Conservation (phyloP, 2,888 invertebrate genomes). For the Vesta saturnalis region DNA sequence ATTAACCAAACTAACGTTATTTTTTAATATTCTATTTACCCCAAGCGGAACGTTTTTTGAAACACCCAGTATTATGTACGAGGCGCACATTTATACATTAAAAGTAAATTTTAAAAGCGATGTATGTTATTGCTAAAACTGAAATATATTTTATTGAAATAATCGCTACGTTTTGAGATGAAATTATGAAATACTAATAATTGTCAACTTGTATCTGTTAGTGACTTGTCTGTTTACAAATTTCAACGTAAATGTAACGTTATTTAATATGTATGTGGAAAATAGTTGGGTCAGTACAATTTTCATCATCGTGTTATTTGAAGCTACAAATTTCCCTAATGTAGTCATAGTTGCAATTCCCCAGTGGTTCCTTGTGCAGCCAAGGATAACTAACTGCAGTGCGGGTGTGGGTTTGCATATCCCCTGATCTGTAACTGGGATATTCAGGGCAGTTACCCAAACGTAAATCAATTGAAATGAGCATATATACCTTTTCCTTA, state of each 20-base stretch:
- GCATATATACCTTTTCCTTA: neutral
- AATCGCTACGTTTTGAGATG: no score
- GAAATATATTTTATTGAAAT: no score
- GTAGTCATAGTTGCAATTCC: constrained; percentile 42
- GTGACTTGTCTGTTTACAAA: no score
- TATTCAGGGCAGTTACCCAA: constrained; percentile 29
- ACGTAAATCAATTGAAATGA: constrained; percentile 33
- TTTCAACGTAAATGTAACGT: neutral
- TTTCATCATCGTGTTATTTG: constrained; percentile 30
- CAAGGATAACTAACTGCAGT: constrained; percentile 44
- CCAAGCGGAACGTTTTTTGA: no score
- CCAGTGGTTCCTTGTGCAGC: constrained; percentile 40
- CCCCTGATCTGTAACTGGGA: constrained; percentile 37
- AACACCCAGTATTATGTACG: no score
- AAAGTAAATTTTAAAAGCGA: no score
- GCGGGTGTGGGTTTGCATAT: constrained; percentile 37
- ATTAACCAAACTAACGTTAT: no score
- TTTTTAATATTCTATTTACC: no score
- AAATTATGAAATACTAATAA: no score
- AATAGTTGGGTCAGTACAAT: constrained; percentile 27
- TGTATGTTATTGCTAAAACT: no score
- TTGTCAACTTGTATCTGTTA: no score
- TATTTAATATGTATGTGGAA: constrained; percentile 9
- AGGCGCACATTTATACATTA: no score
- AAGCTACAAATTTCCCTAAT: constrained; percentile 37